Base-by-base conservation (phyloP, 2,113 vertebrate genomes). In the Meleagris gallopavo region DNA sequence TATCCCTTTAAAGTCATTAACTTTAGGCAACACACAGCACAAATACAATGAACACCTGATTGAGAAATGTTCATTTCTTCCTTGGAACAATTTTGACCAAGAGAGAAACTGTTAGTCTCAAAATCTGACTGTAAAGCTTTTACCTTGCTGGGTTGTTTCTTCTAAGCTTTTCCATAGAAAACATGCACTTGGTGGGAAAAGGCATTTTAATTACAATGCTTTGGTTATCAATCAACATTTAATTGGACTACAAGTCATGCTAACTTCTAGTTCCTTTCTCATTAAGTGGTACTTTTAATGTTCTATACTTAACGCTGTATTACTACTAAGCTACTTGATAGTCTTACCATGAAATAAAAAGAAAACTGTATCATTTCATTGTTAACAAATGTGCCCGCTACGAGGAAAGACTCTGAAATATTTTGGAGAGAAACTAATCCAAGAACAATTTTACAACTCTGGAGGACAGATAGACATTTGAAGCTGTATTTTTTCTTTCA, bases 211-310 rank as follows among this genome's bases (percentile, higher is more conserved):
- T 38, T 45, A 2, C 36, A 69, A 58, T 58, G 17, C 29, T 46
- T n/a, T 45, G 4, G 24, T 40, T 60, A 60, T 29, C 29, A 45
- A 30, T 7, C 4, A 50, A 20, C 66, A 9, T 25, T 36, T 32
- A 2, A 34, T 66, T 88, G 70, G 6, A 58, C 86, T 83, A 48
- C 27, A 22, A 64, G 52, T 13, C 1, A 38, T 67, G 83, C 54
- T 91, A 93, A 64, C 70, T 92, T 72, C 83, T 3, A 82, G 30
- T 95, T 86, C 60, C 46, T 84, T 83, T 88, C 57, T 58, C 79
- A 84, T 86, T 88, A 89, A 89, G 69, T 80, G 36, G 54, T 78
- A 55, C 18, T 25, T 50, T 9, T 32, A 41, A 32, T 57, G 36
- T n/a, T 84, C 50, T 18, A 5, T 55, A 73, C 82, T 66, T 88